Conservation (phyloP, 2,797 vertebrate genomes). For the Sardinella longiceps region DNA sequence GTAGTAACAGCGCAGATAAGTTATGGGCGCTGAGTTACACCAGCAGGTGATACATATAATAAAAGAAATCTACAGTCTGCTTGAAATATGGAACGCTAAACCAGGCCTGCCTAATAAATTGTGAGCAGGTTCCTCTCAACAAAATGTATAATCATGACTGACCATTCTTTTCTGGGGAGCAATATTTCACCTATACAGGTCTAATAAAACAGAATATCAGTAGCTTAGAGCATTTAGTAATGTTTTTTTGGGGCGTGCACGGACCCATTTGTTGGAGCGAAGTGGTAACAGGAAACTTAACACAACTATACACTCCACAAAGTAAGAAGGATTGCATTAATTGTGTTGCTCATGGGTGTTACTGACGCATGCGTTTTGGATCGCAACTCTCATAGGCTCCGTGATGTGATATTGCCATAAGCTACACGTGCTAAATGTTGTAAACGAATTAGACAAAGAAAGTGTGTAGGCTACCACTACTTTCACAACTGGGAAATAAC, state of each 20-base stretch:
- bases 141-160: background rate
- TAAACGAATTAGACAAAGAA: background rate
- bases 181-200: background rate
- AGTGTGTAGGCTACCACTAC: background rate
- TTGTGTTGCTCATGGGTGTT: no score
- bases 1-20: constrained; percentile 6
- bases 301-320: background rate
- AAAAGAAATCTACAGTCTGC: background rate
- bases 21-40: background rate
- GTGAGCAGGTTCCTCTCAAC: background rate
- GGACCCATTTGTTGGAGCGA: background rate
- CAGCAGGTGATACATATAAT: background rate
- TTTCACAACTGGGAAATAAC: background rate
- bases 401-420: background rate
- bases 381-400: background rate
- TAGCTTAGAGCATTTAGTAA: no score
- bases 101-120: background rate
- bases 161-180: no score
- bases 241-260: background rate
- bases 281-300: background rate
- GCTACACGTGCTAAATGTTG: background rate
- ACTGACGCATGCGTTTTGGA: background rate
- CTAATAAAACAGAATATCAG: no score
- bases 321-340: background rate
- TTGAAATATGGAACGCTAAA: no score